A percentile compares a stretch with the other conserved stretches of the same genome.
phyloP scores from a whole-genome alignment of 1,140 invertebrate species.

The Bombus superbus region DNA sequence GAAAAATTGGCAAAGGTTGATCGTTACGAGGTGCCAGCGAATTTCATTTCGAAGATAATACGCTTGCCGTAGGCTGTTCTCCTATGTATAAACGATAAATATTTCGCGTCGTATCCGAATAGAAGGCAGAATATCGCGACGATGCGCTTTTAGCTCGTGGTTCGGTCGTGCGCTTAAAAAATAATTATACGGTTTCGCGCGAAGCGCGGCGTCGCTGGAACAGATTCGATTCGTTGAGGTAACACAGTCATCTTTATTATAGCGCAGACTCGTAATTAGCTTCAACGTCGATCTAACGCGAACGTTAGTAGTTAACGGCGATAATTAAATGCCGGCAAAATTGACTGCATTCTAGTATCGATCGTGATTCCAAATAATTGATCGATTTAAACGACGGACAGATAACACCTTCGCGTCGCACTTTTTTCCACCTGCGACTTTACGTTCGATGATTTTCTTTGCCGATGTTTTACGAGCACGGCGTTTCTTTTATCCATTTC shows the following conservation, averaged over 20 bases:
- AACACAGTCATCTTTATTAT: constrained; percentile 3
- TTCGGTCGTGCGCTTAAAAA: too few relatives aligned
- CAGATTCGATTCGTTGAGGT: not conserved
- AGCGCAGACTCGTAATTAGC: constrained; percentile 40
- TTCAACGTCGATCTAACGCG: not conserved
- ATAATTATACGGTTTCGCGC: too few relatives aligned
- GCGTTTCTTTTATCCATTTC: not conserved
- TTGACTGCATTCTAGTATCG: constrained; percentile 48
- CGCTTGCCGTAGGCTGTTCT: too few relatives aligned
- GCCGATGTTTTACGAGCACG: not conserved
- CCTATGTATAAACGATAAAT: too few relatives aligned
- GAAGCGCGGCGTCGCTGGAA: too few relatives aligned
- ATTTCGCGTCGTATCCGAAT: too few relatives aligned
- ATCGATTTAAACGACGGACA: not conserved
- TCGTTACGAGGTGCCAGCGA: too few relatives aligned
- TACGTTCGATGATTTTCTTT: not conserved
- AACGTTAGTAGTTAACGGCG: constrained; percentile 32
- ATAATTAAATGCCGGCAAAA: constrained; percentile 47
- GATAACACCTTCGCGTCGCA: not conserved
- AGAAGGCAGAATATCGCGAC: too few relatives aligned
- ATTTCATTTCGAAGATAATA: too few relatives aligned
- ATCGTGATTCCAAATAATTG: constrained; percentile 54
- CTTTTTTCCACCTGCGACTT: not conserved
- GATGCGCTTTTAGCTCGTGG: too few relatives aligned
- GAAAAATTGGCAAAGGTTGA: not conserved